Evolutionary conservation across 2,888 invertebrate species (phyloP).

Genomic region (Pheosia gnoma): DNA sequence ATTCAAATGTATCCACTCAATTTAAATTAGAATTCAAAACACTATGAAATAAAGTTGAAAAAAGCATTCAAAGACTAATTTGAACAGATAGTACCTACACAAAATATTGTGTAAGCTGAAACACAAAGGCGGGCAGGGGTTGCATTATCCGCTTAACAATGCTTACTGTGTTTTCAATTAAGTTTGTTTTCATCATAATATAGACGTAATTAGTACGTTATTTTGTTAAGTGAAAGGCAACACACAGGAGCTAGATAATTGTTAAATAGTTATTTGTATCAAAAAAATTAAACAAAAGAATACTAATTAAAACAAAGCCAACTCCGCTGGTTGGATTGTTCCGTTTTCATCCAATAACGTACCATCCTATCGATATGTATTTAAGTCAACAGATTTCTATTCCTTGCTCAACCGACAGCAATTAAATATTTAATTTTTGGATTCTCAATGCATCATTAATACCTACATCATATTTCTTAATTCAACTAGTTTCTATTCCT

Average conservation of each 20-base stretch:
- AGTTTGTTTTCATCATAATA: neutral
- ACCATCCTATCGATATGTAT: no score
- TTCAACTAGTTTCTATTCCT: no score
- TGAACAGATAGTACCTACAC: neutral
- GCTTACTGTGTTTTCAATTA: slow-evolving; percentile 7
- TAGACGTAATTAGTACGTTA: neutral
- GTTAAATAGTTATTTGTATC: neutral
- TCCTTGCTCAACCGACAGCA: no score
- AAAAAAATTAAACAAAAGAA: neutral
- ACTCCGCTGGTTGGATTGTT: no score
- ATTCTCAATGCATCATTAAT: no score
- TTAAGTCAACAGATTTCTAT: no score
- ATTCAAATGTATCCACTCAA: neutral
- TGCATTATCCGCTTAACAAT: neutral
- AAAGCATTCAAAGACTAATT: neutral
- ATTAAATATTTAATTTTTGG: no score
- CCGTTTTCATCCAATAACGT: no score
- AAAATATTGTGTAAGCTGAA: neutral
- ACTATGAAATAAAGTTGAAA: neutral
- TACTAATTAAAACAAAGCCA: no score
- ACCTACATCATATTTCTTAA: no score
- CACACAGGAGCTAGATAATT: neutral
- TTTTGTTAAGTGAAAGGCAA: neutral
- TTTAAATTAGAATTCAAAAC: neutral
- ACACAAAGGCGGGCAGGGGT: neutral